These are phyloP conservation scores for Cactoblastis cactorum DNA, from an alignment of 2,888 invertebrate genomes.

Conservation along the genomic window DNA sequence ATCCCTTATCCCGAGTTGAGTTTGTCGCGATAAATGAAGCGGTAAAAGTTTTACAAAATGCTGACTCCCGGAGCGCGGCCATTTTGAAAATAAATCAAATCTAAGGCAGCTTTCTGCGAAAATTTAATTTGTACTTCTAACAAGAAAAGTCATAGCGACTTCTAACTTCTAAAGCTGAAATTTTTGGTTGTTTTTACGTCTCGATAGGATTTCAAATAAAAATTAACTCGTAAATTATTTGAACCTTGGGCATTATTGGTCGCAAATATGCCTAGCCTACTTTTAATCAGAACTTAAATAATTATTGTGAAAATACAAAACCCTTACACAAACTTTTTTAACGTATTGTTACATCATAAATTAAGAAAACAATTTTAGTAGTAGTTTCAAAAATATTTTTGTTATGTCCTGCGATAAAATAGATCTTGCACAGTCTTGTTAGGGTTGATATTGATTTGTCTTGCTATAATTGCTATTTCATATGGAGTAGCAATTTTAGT, in stretches of 20 bases:
- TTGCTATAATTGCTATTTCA: not conserved
- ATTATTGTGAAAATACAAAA: too few species aligned
- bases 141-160: too few species aligned
- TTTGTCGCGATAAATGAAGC: constrained; percentile 15
- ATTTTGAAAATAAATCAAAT: constrained; percentile 23
- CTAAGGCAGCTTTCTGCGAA: constrained; percentile 13
- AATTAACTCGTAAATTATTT: too few species aligned
- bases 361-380: not conserved
- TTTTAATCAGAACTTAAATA: too few species aligned
- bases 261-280: too few species aligned
- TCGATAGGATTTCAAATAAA: too few species aligned
- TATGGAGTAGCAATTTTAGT: constrained; percentile 2
- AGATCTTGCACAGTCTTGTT: not conserved
- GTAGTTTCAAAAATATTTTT: not conserved
- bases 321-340: not conserved
- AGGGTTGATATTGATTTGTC: not conserved
- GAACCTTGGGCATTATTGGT: too few species aligned
- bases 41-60: constrained; percentile 11
- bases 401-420: not conserved
- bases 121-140: constrained; percentile 11
- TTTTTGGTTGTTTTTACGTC: too few species aligned
- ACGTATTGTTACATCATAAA: not conserved
- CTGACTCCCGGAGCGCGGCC: constrained; percentile 14
- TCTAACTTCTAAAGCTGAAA: too few species aligned
- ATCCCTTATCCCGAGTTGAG: constrained; percentile 14